Base-by-base conservation (phyloP, 2,797 vertebrate species). In the Silurus aristotelis region DNA sequence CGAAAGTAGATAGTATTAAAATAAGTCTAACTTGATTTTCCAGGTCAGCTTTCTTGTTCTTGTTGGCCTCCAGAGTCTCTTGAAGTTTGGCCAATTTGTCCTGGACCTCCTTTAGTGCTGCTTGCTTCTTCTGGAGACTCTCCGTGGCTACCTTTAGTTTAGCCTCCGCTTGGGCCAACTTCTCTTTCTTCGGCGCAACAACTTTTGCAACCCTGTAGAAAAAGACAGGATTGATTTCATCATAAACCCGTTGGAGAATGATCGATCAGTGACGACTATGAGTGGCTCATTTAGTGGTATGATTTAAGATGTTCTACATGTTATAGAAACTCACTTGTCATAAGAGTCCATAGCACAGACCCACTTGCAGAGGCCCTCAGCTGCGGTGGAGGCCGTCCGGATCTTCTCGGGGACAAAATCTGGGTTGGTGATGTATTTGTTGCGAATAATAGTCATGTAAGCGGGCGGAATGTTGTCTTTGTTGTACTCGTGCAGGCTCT, bases 391-490 rank as follows among this genome's bases (percentile, higher is more conserved):
- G 55, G 97, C 97, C 9, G 96, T 96, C 75, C 97, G 94, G 84
- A 99, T 93, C 92, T 98, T 99, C 87, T 97, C 97, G 1, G 97
- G 97, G 80, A 96, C 94, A 88, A 99, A 98, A 88, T 98, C 97
- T 4, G 96, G 96, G 91, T 98, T 98, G 88, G 95, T 96, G 71
- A 97, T 96, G 87, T 98, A 98, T 72, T 95, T 95, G 89, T 95
- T 96, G 80, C 97, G 95, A 88, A 99, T 97, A 87, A 97, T 88
- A 61, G 91, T 90, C 78, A 98, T 97, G 70, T 94, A 91, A 82
- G 90, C 93, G 25, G 93, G 52, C 38, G 96, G 95, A 84, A 98
- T 98, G 89, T 95, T 97, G 90, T 98, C 97, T 85, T 97, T 98
- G 91, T 98, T 96, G 48, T 96, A 98, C 9, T 97, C 97, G 22